phyloP scores from a whole-genome alignment of 2,888 invertebrate species.

The Brachylomia viminalis region DNA sequence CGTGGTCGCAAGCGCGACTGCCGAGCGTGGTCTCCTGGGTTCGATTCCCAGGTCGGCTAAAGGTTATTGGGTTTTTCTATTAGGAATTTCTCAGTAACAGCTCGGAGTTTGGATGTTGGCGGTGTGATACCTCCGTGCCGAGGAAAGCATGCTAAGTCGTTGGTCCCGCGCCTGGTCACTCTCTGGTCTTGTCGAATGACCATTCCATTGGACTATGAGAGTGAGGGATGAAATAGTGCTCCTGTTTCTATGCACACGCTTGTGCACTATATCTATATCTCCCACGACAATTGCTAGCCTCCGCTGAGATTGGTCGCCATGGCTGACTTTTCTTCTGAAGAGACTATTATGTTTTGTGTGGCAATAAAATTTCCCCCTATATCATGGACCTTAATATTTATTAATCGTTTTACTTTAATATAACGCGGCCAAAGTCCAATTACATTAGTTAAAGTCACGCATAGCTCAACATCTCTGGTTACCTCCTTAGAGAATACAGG shows the following conservation, averaged over 20 bases:
- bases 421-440: not conserved
- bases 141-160: not conserved
- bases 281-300: too few species aligned
- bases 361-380: not conserved
- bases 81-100: too few species aligned
- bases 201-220: not conserved
- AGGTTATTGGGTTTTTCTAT: too few species aligned
- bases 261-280: not conserved
- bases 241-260: not conserved
- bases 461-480: too few species aligned
- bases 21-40: too few species aligned
- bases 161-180: not conserved
- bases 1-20: too few species aligned
- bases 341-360: not conserved
- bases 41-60: too few species aligned
- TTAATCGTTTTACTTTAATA: not conserved
- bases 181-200: too few species aligned
- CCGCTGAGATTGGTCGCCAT: not conserved
- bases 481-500: not conserved
- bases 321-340: not conserved
- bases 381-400: too few species aligned
- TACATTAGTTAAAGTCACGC: not conserved
- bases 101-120: not conserved
- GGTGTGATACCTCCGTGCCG: not conserved
- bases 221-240: not conserved